Evolutionary conservation across 2,888 invertebrate genomes (phyloP).

Genomic region (Platycheirus albimanus): DNA sequence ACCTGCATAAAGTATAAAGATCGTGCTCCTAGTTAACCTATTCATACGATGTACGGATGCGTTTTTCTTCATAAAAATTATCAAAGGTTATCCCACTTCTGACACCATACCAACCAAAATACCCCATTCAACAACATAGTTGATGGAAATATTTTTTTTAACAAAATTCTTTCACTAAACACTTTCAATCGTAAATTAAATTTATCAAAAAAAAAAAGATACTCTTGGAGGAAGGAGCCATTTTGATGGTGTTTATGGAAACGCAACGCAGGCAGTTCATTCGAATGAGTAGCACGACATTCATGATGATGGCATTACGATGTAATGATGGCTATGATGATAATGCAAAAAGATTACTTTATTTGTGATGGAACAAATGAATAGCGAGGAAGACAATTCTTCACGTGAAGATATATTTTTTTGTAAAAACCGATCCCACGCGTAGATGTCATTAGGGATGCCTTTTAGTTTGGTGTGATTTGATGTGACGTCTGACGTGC

Average conservation of each 20-base stretch:
- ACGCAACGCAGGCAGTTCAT: too few species aligned
- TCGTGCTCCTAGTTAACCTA: conserved; percentile 57
- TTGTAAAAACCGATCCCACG: conserved; percentile 48
- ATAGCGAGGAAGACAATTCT: conserved; percentile 8
- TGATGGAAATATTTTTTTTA: conserved; percentile 20
- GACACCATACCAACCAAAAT: conserved; percentile 32
- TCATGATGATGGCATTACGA: conserved; percentile 43
- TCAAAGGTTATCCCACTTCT: conserved; percentile 58
- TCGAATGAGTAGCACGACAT: conserved; percentile 31
- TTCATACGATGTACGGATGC: conserved; percentile 18
- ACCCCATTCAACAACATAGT: not conserved
- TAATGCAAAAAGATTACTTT: conserved; percentile 53
- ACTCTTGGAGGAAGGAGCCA: not conserved
- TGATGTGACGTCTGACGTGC: conserved; percentile 37
- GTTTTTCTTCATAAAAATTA: conserved; percentile 20
- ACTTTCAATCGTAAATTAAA: conserved; percentile 52
- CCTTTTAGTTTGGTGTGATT: conserved; percentile 20
- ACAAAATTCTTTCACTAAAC: conserved; percentile 39
- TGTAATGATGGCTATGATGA: conserved; percentile 27
- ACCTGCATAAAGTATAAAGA: conserved; percentile 12
- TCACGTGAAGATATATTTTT: too few species aligned
- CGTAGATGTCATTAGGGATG: conserved; percentile 56
- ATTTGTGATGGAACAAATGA: conserved; percentile 56
- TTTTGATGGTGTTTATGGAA: conserved; percentile 13
- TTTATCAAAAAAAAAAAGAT: too few species aligned